A percentile compares a stretch with the other conserved stretches of the same genome.
Conservation (phyloP, 2,888 invertebrate species). For the Salpingus planirostris region DNA sequence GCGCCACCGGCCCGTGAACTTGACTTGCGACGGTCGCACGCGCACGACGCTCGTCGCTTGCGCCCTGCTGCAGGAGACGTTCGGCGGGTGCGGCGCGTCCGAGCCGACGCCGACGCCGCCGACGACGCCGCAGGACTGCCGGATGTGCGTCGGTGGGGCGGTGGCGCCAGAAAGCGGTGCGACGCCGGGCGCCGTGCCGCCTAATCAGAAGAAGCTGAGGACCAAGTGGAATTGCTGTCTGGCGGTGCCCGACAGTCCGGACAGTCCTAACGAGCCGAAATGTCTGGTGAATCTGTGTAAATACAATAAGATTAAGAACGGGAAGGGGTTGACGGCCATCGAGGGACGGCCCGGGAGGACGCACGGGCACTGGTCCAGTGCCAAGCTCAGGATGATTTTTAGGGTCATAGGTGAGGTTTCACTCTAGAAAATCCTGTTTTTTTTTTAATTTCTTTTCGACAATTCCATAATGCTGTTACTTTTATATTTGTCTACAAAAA, state of each 20-base stretch:
- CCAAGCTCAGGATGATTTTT: slow-evolving; percentile 39
- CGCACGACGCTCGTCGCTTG: slow-evolving; percentile 40
- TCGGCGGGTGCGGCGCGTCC: slow-evolving; percentile 25
- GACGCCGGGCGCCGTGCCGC: too few relatives aligned
- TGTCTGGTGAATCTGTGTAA: slow-evolving; percentile 38
- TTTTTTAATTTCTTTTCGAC: too few relatives aligned
- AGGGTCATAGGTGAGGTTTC: slow-evolving; percentile 32
- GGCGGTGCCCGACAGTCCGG: slow-evolving; percentile 51
- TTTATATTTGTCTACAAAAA: too few relatives aligned
- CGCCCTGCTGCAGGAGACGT: slow-evolving; percentile 45
- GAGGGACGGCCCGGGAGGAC: slow-evolving; percentile 30
- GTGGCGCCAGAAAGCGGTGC: slow-evolving; percentile 30
- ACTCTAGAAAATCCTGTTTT: too few relatives aligned
- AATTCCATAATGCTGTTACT: too few relatives aligned
- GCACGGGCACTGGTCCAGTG: slow-evolving; percentile 40
- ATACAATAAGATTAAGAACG: slow-evolving; percentile 34
- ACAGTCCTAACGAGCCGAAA: slow-evolving; percentile 41
- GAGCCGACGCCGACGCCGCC: slow-evolving; percentile 44
- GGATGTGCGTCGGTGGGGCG: slow-evolving; percentile 32
- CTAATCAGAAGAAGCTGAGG: slow-evolving; percentile 29
- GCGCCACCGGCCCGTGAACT: slow-evolving; percentile 16
- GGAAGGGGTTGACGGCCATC: slow-evolving; percentile 24
- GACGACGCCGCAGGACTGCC: slow-evolving; percentile 37
- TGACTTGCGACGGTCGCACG: slow-evolving; percentile 14
- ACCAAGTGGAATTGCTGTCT: slow-evolving; percentile 53